Conservation (phyloP, 1,140 invertebrate genomes). For the Tribolium madens region DNA sequence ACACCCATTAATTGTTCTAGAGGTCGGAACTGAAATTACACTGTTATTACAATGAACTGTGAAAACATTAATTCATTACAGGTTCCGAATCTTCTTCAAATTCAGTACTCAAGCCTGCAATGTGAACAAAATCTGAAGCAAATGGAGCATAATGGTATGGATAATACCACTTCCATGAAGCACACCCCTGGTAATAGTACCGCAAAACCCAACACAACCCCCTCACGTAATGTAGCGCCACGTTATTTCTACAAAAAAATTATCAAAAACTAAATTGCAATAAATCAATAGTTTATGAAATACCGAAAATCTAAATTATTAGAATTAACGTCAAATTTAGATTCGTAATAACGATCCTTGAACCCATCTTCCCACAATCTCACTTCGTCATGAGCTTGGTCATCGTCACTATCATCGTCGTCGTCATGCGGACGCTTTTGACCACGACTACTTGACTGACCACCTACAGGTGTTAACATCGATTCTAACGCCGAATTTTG, state of each 20-base stretch:
- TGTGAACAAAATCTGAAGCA: conserved; percentile 97
- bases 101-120: conserved; percentile 84
- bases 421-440: conserved; percentile 68
- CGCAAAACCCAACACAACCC: conserved; percentile 98
- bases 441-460: conserved; percentile 52
- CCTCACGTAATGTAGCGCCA: conserved; percentile 93
- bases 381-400: conserved; percentile 92
- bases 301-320: conserved; percentile 88
- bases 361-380: conserved; percentile 97
- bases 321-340: conserved; percentile 91
- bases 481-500: conserved; percentile 64
- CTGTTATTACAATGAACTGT: neutral
- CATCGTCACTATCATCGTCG: conserved; percentile 75
- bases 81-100: conserved; percentile 92
- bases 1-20: conserved; percentile 99
- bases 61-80: conserved; percentile 69
- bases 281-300: conserved; percentile 14
- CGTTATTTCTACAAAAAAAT: conserved; percentile 62
- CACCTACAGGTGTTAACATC: conserved; percentile 64
- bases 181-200: conserved; percentile 99
- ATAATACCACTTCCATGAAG: conserved; percentile 99
- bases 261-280: conserved; percentile 16
- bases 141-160: conserved; percentile 99
- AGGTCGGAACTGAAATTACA: conserved; percentile 85
- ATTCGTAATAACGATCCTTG: conserved; percentile 97